Conservation (phyloP, 2,888 invertebrate species). For the Drosophila ustulata region DNA sequence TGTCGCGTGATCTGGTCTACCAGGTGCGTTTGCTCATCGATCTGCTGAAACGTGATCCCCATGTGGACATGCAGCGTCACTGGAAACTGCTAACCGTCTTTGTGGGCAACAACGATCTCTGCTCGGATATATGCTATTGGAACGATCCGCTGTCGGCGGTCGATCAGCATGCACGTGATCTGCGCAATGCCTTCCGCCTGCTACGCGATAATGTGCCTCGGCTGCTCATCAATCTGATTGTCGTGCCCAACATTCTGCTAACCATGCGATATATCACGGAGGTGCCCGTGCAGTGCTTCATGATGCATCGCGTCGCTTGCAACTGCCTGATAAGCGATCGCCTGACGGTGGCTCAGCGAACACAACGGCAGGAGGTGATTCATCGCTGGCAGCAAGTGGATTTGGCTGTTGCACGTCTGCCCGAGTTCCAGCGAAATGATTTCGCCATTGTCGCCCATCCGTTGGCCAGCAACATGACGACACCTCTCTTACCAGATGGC, state of each 20-base stretch:
- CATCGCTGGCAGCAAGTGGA: constrained; percentile 86
- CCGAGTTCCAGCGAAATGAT: constrained; percentile 84
- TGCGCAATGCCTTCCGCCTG: constrained; percentile 85
- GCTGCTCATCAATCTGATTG: constrained; percentile 74
- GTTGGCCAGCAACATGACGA: constrained; percentile 65
- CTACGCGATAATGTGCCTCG: constrained; percentile 87
- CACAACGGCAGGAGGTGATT: constrained; percentile 45
- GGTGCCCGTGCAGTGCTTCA: constrained; percentile 63
- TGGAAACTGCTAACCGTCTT: constrained; percentile 88
- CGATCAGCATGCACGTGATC: constrained; percentile 85
- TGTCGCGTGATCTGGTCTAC: constrained; percentile 78
- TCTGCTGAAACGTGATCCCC: constrained; percentile 72
- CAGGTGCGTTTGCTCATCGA: constrained; percentile 75
- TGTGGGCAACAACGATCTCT: constrained; percentile 88
- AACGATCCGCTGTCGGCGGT: constrained; percentile 81
- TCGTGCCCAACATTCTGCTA: constrained; percentile 70
- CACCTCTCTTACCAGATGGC: constrained; percentile 84
- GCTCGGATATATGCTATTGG: constrained; percentile 86
- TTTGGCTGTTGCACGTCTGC: constrained; percentile 84
- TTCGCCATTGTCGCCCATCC: constrained; percentile 87
- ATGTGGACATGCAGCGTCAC: constrained; percentile 86
- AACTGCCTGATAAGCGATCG: constrained; percentile 74
- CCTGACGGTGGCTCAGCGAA: constrained; percentile 36
- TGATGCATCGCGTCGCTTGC: constrained; percentile 75
- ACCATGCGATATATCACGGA: constrained; percentile 54